These are phyloP conservation scores for Leptinotarsa tumamoca DNA, from an alignment of 2,888 invertebrate genomes.

Conservation along the genomic window DNA sequence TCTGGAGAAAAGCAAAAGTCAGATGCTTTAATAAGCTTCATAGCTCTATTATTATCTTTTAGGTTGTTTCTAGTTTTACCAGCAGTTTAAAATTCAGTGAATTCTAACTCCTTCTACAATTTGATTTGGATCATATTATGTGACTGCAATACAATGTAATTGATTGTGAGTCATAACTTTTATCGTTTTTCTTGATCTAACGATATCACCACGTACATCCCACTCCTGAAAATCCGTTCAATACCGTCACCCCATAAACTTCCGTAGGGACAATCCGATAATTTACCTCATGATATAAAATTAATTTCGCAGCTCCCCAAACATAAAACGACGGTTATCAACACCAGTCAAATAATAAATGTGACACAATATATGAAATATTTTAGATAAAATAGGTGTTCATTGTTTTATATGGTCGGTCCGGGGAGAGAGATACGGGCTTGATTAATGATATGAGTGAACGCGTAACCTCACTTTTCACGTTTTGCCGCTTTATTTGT, in stretches of 20 bases:
- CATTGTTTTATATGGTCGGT: conserved; percentile 56
- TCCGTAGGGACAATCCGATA: conserved; percentile 19
- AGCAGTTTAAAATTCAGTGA: no score
- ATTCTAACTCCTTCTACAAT: no score
- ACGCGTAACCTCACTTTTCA: conserved; percentile 48
- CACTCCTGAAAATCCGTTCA: neutral
- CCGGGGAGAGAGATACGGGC: conserved; percentile 50
- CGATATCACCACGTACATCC: neutral
- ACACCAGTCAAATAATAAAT: conserved; percentile 42
- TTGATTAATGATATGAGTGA: conserved; percentile 54
- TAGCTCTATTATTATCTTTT: no score
- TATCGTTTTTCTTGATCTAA: no score
- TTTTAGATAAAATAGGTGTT: conserved; percentile 51
- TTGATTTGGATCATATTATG: no score
- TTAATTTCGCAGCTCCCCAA: conserved; percentile 28
- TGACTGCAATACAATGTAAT: no score
- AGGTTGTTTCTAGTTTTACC: no score
- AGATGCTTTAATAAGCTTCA: no score
- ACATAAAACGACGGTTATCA: conserved; percentile 35
- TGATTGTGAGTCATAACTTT: no score
- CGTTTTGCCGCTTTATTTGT: conserved; percentile 33
- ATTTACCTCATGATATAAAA: conserved; percentile 25
- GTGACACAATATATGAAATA: conserved; percentile 48
- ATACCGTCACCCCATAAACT: neutral
- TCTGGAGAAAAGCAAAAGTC: no score